Evolutionary conservation across 1,140 invertebrate genomes (phyloP), one percentile per base, ranked within the genome.

Genomic region (Brachionus sp.): DNA sequence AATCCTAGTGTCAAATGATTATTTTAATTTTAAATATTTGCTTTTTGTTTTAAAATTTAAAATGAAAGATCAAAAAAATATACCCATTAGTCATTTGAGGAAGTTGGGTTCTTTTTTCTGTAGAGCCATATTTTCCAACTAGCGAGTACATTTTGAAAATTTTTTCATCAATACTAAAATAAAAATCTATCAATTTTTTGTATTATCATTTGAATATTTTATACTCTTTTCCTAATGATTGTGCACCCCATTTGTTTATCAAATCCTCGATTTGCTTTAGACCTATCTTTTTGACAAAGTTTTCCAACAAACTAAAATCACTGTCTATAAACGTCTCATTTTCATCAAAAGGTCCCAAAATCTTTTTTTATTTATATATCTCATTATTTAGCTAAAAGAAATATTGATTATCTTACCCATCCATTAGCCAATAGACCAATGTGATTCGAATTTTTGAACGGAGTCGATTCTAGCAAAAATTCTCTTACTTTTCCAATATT

Each of bases 261-360:
- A 62, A 39, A 39, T 73, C 29, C 73, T 44, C 37, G 23, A 83
- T 83, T 42, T 83, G 46, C 13, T 44, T 73, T 6, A 62, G 44
- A 68, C 53, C 64, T 10, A 77, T 77, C 13, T 66, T 44, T 37
- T 33, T 39, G 10, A 57, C 53, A 50, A 62, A 77, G 35, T 87
- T 93, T 93, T 98, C 95, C 77, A 98, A 89, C 23, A 99, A 90
- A 25, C 91, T 90, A 88, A 98, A 97, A 89, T 99, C 97, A 83
- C 97, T 95, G 19, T 91, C 89, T n/a, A 92, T 92, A 87, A 99
- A 97, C 33, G 88, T 87, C 88, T 98, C 96, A 50, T 90, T 88
- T 0, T 90, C 87, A 1, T 91, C 89, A 7, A 98, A 90, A 0
- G 96, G 95, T 5, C 96, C 97, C 82, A 97, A 84, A 33, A 83